These are phyloP conservation scores for Sinocyclocheilus maitianheensis DNA, from an alignment of 2,113 vertebrate species.

Conservation along the genomic window DNA sequence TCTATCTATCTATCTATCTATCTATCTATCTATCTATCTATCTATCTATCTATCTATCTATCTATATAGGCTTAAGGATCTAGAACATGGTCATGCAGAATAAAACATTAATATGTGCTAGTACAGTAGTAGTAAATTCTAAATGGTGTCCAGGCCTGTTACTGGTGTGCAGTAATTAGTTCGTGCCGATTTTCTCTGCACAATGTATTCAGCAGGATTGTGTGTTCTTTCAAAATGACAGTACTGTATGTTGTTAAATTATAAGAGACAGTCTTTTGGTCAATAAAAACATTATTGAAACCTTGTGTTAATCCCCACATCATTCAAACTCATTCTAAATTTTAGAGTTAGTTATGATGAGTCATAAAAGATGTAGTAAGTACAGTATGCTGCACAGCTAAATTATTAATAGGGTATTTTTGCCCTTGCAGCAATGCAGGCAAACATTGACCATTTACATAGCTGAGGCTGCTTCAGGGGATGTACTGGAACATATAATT, in stretches of 20 bases:
- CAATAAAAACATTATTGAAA: neutral
- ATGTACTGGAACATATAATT: conserved; percentile 1
- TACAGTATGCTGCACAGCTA: conserved; percentile 34
- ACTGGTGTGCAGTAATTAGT: neutral
- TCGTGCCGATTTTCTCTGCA: neutral
- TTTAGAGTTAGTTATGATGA: conserved; percentile 26
- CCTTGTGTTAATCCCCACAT: neutral
- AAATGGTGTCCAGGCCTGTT: neutral
- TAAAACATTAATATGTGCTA: too few species aligned
- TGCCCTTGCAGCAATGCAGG: conserved; percentile 46
- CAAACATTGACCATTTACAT: conserved; percentile 48
- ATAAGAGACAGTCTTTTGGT: conserved; percentile 23
- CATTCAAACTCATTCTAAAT: conserved; percentile 23
- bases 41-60: too few species aligned
- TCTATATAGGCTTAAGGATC: too few species aligned
- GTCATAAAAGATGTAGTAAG: conserved; percentile 42
- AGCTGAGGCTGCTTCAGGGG: conserved; percentile 23
- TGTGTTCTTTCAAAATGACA: conserved; percentile 19
- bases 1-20: too few species aligned
- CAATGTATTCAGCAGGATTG: neutral
- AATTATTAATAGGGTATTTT: conserved; percentile 50
- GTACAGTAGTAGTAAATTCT: neutral
- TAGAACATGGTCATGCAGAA: too few species aligned
- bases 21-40: too few species aligned
- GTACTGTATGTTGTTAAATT: conserved; percentile 25